Evolutionary conservation across 2,113 vertebrate genomes (phyloP).

Genomic region (Ascaphus truei): DNA sequence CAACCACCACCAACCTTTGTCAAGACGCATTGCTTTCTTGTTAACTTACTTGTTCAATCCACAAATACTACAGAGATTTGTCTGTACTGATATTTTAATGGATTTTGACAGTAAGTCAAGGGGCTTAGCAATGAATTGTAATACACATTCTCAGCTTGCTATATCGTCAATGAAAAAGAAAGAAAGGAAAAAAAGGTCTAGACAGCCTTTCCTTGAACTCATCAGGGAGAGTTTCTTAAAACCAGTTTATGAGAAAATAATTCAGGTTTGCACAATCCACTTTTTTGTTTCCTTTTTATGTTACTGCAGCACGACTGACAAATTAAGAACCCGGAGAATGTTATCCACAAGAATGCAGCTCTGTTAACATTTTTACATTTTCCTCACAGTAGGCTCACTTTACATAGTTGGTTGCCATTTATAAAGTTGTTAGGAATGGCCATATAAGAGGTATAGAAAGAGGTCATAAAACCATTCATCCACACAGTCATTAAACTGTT

Average conservation of each 20-base stretch:
- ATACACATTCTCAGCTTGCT: conserved; percentile 64
- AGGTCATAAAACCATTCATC: conserved; percentile 25
- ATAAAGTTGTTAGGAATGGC: conserved; percentile 46
- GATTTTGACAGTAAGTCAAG: conserved; percentile 60
- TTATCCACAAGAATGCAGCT: conserved; percentile 51
- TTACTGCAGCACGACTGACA: conserved; percentile 45
- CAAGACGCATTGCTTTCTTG: conserved; percentile 31
- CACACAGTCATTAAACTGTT: conserved; percentile 25
- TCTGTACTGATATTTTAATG: conserved; percentile 52
- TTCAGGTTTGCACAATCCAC: conserved; percentile 60
- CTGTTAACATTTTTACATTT: conserved; percentile 54
- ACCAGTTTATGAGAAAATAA: conserved; percentile 68
- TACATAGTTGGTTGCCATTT: conserved; percentile 53
- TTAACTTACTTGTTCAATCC: conserved; percentile 40
- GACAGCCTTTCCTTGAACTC: conserved; percentile 65
- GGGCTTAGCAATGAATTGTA: conserved; percentile 57
- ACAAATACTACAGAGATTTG: conserved; percentile 55
- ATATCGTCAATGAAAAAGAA: conserved; percentile 54
- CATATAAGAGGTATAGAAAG: conserved; percentile 37
- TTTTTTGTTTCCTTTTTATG: conserved; percentile 35
- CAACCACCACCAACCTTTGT: conserved; percentile 5
- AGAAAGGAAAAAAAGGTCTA: conserved; percentile 62
- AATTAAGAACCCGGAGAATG: conserved; percentile 53
- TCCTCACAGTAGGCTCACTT: conserved; percentile 41
- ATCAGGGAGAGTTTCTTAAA: conserved; percentile 61